Percentiles rank a stretch among this genome's conserved stretches.
Conservation (phyloP, 2,797 vertebrate species). For the Notamacropus eugenii region DNA sequence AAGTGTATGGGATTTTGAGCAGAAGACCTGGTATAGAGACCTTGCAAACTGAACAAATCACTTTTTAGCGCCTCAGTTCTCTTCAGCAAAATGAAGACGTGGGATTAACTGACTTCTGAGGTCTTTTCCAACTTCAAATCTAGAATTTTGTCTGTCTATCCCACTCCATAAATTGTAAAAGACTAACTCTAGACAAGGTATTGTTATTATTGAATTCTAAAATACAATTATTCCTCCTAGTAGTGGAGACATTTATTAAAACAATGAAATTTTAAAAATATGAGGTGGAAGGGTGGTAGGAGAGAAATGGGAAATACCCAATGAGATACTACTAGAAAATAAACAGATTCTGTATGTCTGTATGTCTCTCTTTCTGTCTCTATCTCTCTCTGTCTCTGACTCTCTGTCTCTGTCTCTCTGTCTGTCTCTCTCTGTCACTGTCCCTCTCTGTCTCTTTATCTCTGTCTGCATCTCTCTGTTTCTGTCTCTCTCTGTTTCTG, state of each 20-base stretch:
- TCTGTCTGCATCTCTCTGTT: no score
- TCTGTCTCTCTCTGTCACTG: no score
- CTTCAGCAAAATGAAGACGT: not conserved
- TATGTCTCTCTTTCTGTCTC: not conserved
- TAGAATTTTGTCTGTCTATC: not conserved
- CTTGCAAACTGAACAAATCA: not conserved
- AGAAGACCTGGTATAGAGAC: not conserved
- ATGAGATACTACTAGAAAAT: not conserved
- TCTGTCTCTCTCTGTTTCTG: no score
- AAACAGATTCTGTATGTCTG: accelerated
- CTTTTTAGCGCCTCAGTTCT: not conserved
- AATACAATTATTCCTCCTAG: not conserved
- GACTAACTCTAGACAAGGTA: not conserved
- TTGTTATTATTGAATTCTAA: not conserved
- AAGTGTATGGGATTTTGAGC: not conserved
- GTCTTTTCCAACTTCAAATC: not conserved
- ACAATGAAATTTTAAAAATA: not conserved
- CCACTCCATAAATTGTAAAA: not conserved
- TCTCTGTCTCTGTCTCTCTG: no score
- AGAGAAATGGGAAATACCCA: not conserved
- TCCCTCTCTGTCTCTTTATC: no score
- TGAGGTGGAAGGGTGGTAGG: not conserved
- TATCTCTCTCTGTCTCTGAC: no score
- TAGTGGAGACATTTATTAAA: not conserved
- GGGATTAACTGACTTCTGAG: not conserved